Conservation (phyloP, 2,113 vertebrate species). For the Piprites chloris region DNA sequence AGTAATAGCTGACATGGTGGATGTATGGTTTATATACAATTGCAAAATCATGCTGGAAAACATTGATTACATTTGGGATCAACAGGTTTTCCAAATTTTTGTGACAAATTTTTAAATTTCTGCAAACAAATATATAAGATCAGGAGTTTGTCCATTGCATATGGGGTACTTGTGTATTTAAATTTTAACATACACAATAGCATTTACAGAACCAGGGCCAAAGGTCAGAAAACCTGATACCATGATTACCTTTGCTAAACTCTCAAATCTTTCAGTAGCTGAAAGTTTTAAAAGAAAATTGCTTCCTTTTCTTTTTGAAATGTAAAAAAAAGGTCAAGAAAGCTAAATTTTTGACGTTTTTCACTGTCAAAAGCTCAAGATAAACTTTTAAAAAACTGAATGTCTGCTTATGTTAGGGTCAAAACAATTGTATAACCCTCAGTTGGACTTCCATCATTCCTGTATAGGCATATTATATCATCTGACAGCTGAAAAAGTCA, state of each 20-base stretch:
- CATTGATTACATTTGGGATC: background rate
- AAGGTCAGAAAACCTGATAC: background rate
- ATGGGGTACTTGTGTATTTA: background rate
- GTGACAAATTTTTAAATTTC: background rate
- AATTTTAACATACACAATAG: background rate
- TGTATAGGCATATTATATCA: background rate
- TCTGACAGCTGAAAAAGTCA: conserved; percentile 7
- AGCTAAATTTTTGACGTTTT: background rate
- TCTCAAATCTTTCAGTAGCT: background rate
- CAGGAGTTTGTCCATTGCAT: background rate
- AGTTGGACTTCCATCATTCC: background rate
- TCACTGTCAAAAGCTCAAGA: background rate
- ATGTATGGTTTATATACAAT: background rate
- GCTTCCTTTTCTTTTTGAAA: background rate
- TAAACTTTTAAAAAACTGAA: background rate
- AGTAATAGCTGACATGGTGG: background rate
- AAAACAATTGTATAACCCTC: background rate
- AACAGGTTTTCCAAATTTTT: background rate
- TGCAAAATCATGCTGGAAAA: background rate
- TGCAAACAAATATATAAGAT: background rate
- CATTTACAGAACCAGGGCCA: fast-evolving
- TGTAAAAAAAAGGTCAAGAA: fast-evolving
- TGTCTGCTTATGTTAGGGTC: background rate
- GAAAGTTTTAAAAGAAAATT: background rate
- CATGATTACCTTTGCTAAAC: background rate